Evolutionary conservation across 35 echinoderm and acorn worm genomes (phyloP), one percentile per base, ranked within the genome.

Genomic region (Eucidaris tribuloides): DNA sequence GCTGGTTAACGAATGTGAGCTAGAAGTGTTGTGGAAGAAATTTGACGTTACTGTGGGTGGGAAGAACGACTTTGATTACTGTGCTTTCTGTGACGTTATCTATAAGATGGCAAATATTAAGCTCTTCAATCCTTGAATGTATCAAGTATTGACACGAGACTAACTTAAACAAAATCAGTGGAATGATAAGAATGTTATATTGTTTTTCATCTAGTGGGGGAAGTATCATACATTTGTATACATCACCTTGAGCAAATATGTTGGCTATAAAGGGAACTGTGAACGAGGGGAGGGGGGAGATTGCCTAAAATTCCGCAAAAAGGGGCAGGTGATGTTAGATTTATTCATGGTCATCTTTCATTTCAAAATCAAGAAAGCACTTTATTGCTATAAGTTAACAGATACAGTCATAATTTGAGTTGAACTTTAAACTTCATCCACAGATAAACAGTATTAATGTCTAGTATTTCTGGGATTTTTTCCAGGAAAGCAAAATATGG

Each of bases 31-130:
- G 25, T 90, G 85, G 83, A 71, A 91, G 79, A 90, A 91, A 62
- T 96, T 96, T 85, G 77, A 96, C 17, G 88, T 96, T 18, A 96
- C 85, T 52, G 87, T 96, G 15, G 93, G 93, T 19, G 89, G 84
- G 37, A 89, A 96, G 42, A 66, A 96, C 46, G 88, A 87, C 68
- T 79, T 96, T 2, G 77, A 96, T 56, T 96, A 96, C 63, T 87
- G 77, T 27, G 66, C 87, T 5, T 96, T 96, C 70, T 96, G 93
- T 61, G 81, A 91, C 60, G 82, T 82, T 64, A 86, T 96, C 56
- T 87, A 96, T 65, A 46, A 90, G 65, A 45, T 96, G 68, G 93
- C 93, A 38, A 96, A 91, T 20, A 86, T 96, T 86, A 88, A 96
- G 65, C 29, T 85, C 36, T 81, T 84, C 39, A 95, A 86, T 32